Evolutionary conservation across 2,888 invertebrate species (phyloP).

Genomic region (Amphipoea lucens): DNA sequence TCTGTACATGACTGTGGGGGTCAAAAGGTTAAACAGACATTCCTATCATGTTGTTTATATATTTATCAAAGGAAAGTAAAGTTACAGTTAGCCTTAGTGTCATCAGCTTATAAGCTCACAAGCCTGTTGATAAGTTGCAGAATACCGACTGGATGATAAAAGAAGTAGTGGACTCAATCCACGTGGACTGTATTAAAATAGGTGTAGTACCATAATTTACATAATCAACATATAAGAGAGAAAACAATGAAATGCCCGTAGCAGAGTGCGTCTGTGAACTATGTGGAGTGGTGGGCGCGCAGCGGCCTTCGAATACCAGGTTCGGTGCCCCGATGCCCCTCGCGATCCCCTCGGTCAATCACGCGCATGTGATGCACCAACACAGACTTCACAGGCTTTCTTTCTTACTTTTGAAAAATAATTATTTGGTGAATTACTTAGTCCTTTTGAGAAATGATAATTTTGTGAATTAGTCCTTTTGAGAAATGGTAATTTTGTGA

Average conservation of each 20-base stretch:
- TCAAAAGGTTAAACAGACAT: conserved; percentile 1
- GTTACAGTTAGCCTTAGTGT: neutral
- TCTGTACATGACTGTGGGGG: too few species aligned
- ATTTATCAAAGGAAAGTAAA: neutral
- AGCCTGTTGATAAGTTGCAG: neutral
- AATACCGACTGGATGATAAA: neutral
- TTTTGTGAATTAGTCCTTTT: neutral
- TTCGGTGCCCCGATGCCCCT: too few species aligned
- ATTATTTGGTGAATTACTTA: neutral
- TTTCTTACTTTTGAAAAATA: neutral
- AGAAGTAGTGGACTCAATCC: too few species aligned
- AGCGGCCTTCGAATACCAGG: too few species aligned
- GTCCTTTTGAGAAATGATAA: neutral
- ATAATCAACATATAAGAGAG: too few species aligned
- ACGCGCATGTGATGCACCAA: too few species aligned
- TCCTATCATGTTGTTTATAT: conserved; percentile 1
- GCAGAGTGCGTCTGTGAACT: too few species aligned
- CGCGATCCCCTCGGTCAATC: too few species aligned
- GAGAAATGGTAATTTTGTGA: neutral
- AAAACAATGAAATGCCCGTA: too few species aligned
- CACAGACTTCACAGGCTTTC: neutral
- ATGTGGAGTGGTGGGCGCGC: too few species aligned
- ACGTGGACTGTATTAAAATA: too few species aligned
- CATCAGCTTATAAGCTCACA: neutral
- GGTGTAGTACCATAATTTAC: too few species aligned